Evolutionary conservation across 2,113 vertebrate species (phyloP).

Genomic region (Calyptommatus sinebrachiatus): DNA sequence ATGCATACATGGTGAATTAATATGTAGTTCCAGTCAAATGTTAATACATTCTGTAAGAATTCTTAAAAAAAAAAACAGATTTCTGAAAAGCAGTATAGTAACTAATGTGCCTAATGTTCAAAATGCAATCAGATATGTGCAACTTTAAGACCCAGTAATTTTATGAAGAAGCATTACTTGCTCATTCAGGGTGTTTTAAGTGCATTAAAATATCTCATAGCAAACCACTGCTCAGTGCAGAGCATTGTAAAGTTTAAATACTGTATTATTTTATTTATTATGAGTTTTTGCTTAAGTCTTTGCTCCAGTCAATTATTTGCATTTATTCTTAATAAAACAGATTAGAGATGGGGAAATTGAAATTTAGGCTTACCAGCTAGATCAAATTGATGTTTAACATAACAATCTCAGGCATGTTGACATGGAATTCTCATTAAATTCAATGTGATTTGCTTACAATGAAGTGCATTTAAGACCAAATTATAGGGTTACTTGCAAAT

Average conservation of each 20-base stretch:
- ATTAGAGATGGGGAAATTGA: neutral
- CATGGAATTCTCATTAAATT: neutral
- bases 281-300: slow-evolving; percentile 4
- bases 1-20: slow-evolving; percentile 33
- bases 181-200: neutral
- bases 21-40: slow-evolving; percentile 45
- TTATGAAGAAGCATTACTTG: neutral
- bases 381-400: neutral
- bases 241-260: neutral
- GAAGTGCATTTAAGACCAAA: neutral
- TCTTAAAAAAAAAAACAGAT: slow-evolving; percentile 37
- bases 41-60: slow-evolving; percentile 38
- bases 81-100: slow-evolving; percentile 14
- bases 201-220: slow-evolving; percentile 18
- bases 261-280: neutral
- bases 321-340: neutral
- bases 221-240: neutral
- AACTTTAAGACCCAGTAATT: slow-evolving; percentile 10
- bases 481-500: too few species aligned
- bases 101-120: slow-evolving; percentile 37
- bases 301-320: neutral
- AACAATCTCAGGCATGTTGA: neutral
- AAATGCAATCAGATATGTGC: slow-evolving; percentile 19
- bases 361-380: neutral
- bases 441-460: neutral